These are phyloP conservation scores for Scolopax rusticola DNA, from an alignment of 2,797 vertebrate genomes.

Conservation along the genomic window DNA sequence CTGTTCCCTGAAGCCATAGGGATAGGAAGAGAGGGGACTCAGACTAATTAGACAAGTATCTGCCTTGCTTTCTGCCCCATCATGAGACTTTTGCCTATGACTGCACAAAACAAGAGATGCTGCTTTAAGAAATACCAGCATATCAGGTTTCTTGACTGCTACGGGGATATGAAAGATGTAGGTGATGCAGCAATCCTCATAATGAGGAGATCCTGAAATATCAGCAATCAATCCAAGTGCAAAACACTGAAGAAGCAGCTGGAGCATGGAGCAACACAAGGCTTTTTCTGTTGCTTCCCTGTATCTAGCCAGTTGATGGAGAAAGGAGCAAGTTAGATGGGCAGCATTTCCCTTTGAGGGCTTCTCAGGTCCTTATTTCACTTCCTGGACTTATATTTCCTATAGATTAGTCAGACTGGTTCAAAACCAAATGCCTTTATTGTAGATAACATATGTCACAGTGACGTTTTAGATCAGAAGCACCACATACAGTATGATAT, in stretches of 20 bases:
- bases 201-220: neutral
- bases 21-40: neutral
- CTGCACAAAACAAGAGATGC: neutral
- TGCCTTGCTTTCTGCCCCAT: neutral
- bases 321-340: neutral
- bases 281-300: neutral
- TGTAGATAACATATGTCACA: neutral
- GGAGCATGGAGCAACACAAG: neutral
- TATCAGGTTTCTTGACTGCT: neutral
- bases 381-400: neutral
- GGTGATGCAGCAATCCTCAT: neutral
- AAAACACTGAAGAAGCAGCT: neutral
- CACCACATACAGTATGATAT: neutral
- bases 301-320: neutral
- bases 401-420: neutral
- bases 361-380: neutral
- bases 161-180: rapidly evolving
- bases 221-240: neutral
- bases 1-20: neutral
- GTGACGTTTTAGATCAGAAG: neutral
- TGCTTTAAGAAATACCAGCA: neutral
- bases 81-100: neutral
- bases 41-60: neutral
- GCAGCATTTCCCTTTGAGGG: neutral
- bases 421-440: neutral